Base-by-base conservation (phyloP, 1,140 invertebrate species). In the Colletes gigas region DNA sequence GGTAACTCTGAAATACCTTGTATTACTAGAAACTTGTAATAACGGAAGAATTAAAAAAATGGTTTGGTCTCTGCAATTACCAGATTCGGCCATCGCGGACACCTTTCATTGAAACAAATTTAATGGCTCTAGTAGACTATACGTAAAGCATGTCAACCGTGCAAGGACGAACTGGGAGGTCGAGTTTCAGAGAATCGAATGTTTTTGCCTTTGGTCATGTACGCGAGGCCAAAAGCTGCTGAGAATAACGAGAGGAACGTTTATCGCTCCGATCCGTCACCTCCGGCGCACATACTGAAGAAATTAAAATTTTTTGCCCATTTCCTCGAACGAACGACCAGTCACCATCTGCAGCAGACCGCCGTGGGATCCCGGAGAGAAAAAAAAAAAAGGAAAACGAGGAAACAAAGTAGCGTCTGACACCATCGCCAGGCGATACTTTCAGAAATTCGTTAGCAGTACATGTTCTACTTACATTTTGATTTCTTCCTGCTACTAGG, bases 291-390 rank as follows among this genome's bases (percentile, higher is more conserved):
- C 89, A 90, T 89, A 84, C 74, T 89, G 84, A 90, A 90, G 87
- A 87, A 89, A 90, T 90, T 89, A 89, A 89, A 81, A 81, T 84
- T 90, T 87, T 88, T 88, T 88, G 68, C 54, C 74, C 30, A 60
- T 82, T 74, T 83, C 80, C 62, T 68, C 55, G 75, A 86, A 75
- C 60, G 67, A 79, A 65, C 78, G 55, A 65, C 21, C 70, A 85
- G 62, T 68, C 83, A 59, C 52, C 81, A 47, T 65, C 78, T 59
- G 65, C 74, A 19, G 67, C 57, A 41, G 60, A 63, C 74, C 66
- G 39, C 57, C 78, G 71, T 79, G 76, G 50, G 74, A 81, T 57
- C 30, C 4, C 60, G 62, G 6, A 19, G 19, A 30, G 30, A 30
- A 72, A 59, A 86, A 76, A 75, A 73, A 78, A 39, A 73, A 76